phyloP scores from a whole-genome alignment of 2,797 vertebrate genomes.

The Streptopelia turtur region DNA sequence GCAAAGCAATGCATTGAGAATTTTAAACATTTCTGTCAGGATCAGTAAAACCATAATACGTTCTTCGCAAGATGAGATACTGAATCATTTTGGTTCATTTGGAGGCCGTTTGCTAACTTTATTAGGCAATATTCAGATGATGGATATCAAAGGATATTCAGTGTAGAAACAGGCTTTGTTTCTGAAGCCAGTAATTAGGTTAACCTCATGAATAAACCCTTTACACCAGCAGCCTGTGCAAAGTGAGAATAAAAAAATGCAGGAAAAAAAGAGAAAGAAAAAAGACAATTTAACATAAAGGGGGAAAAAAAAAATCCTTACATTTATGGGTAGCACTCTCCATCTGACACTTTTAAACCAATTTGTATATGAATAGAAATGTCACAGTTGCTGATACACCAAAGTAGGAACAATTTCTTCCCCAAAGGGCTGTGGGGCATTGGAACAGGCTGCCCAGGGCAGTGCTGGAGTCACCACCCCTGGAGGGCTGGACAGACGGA shows the following conservation, averaged over 20 bases:
- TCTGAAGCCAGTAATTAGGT: constrained; percentile 55
- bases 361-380: no score
- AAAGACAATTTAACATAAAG: neutral
- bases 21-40: neutral
- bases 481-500: no score
- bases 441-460: no score
- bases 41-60: neutral
- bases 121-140: constrained; percentile 39
- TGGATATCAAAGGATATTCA: constrained; percentile 48
- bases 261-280: neutral
- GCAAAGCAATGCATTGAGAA: neutral
- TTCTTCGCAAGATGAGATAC: neutral
- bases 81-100: constrained; percentile 10
- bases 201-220: constrained; percentile 29
- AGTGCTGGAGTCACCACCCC: no score
- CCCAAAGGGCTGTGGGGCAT: no score
- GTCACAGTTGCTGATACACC: no score
- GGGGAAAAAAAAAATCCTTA: neutral
- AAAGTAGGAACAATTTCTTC: no score
- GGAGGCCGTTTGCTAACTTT: neutral
- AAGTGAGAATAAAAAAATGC: neutral
- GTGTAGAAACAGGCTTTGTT: constrained; percentile 38
- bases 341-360: no score
- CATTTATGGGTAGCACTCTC: no score
- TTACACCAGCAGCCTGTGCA: neutral